phyloP scores from a whole-genome alignment of 2,888 invertebrate species.

The Blomia tropicalis region DNA sequence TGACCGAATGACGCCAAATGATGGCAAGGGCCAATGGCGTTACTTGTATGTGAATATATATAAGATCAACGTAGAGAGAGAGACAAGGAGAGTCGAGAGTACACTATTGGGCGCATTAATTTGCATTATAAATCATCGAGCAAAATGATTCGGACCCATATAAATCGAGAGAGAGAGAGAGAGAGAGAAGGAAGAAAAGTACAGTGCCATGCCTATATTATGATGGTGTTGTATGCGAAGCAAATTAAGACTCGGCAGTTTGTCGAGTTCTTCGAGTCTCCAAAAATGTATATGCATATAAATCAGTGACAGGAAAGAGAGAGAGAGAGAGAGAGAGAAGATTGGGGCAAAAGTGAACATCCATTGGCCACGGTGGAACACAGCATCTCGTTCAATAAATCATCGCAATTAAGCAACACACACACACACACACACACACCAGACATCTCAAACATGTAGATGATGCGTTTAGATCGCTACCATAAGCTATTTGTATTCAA shows the following conservation, averaged over 20 bases:
- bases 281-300: not conserved
- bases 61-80: not conserved
- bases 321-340: too few species aligned
- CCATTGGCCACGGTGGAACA: not conserved
- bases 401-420: conserved; percentile 6
- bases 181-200: too few species aligned
- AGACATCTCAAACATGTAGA: too few species aligned
- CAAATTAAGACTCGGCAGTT: too few species aligned
- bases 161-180: too few species aligned
- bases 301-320: too few species aligned
- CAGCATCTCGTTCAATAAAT: conserved; percentile 1
- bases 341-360: not conserved
- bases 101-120: conserved; percentile 5
- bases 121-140: conserved; percentile 12
- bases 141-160: conserved; percentile 6
- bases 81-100: not conserved
- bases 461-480: too few species aligned
- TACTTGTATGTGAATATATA: not conserved
- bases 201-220: too few species aligned
- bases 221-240: too few species aligned
- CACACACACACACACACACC: too few species aligned
- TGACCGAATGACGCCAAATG: conserved; percentile 1
- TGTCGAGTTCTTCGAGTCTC: too few species aligned
- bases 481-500: conserved; percentile 9
- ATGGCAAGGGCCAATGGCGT: not conserved